Evolutionary conservation across 2,797 vertebrate species (phyloP), one percentile per base, ranked within the genome.

Genomic region (Epinephelus awoara): DNA sequence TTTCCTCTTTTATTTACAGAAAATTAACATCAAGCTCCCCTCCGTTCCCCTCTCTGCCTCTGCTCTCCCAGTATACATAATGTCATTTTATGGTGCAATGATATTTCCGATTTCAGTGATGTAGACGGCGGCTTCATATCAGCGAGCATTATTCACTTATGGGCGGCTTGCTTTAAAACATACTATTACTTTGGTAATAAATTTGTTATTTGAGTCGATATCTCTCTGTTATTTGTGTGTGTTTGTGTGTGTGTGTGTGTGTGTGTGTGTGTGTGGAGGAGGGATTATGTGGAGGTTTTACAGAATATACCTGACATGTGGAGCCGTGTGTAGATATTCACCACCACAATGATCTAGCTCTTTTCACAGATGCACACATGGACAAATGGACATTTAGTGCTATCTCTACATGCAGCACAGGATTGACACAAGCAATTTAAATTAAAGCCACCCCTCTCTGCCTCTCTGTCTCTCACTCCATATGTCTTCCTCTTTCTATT

Each of bases 31-130:
- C 65, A 64, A 64, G 46, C 79, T 56, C 47, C 38, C 23, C n/a
- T 69, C 67, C 23, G 18, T 75, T 64, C 44, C 55, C 54, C 63
- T 59, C 51, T 47, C 64, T 75, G 23, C 52, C 50, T 46, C 49
- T 49, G 49, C 59, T 74, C 46, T 59, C 63, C 75, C 70, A 19
- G 69, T 80, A 73, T 67, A 86, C 72, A 79, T 84, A 91, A 90
- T 86, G 76, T 82, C 59, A 87, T 88, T 89, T 91, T 90, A 89
- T 80, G 72, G 86, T 77, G 78, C 83, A 85, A 73, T 88, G 75
- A 87, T 88, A 86, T 92, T 88, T 90, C 78, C 63, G 46, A 86
- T 86, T 88, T 80, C 78, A 82, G 83, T 77, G 82, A 89, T 85
- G 72, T 61, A 66, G 79, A 80, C 38, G 61, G 64, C 62, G 49